A percentile compares a stretch with the other conserved stretches of the same genome.
Conservation (phyloP, 1,140 invertebrate species). For the Ganaspis sp. region DNA sequence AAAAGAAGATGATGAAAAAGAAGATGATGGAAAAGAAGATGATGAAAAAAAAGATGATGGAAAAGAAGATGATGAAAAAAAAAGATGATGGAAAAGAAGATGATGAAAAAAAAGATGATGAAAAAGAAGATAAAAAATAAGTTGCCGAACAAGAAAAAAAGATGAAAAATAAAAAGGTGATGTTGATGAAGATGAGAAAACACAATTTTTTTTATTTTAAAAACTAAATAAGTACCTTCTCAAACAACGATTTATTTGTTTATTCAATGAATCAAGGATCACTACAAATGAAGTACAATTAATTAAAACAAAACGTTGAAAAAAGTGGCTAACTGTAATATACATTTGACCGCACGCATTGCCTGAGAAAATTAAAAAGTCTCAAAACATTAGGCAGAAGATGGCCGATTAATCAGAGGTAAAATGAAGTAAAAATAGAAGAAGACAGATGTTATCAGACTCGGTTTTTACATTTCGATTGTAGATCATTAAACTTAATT, state of each 20-base stretch:
- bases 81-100: too few species aligned
- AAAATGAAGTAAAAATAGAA: background rate
- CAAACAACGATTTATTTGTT: background rate
- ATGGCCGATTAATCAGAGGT: background rate
- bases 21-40: too few species aligned
- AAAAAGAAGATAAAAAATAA: too few species aligned
- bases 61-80: too few species aligned
- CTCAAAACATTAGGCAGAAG: background rate
- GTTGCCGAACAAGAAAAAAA: too few species aligned
- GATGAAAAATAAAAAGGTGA: too few species aligned
- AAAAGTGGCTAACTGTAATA: background rate
- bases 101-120: too few species aligned
- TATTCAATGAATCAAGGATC: background rate
- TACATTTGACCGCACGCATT: background rate
- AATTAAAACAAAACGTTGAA: background rate
- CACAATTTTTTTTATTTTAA: too few species aligned
- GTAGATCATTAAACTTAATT: slow-evolving; percentile 14
- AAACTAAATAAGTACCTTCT: background rate
- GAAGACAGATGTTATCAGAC: background rate
- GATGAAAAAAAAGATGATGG: too few species aligned
- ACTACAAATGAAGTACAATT: background rate
- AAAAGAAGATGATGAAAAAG: too few species aligned
- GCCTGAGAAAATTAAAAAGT: slow-evolving; percentile 6
- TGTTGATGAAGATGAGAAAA: too few species aligned
- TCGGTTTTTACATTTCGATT: slow-evolving; percentile 10